Evolutionary conservation across 2,888 invertebrate genomes (phyloP), one percentile per base, ranked within the genome.

Genomic region (Tetheella fluctuosa): DNA sequence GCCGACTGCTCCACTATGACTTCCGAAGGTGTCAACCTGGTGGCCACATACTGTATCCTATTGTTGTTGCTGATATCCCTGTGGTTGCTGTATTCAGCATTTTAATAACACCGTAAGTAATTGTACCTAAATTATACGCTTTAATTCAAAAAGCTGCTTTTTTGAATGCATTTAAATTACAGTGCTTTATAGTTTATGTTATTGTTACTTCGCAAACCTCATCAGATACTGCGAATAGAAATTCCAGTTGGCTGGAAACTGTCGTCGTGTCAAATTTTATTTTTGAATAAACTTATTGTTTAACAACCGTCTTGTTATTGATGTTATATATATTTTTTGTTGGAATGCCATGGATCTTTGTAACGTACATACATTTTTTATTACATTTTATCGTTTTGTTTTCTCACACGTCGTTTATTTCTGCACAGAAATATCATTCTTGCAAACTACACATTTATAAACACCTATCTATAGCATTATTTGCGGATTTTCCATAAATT

Each of bases 41-140:
- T 95, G 67, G 94, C 95, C 59, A 96, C 96, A 57, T 96, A 96
- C 81, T 87, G 94, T 78, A 95, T 96, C 74, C 88, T 96, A 65
- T 91, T 95, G 60, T 80, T 95, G 52, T 87, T 96, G 39, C 87
- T 96, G 54, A 86, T 95, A 53, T 92, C 95, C 5, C 85, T 96
- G 57, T 96, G 95, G 94, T 83, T 95, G 59, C 84, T 96, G 37
- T 96, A 96, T 74, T 94, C 95, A 4, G 95, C 95, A 53, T 87
- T 95, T 69, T 91, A 91, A 37, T 37, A 39, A 84, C 68, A 68
- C 62, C 55, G 86, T 86, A 68, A 86, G 85, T 83, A 69, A 28
- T 70, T 56, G 57, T 55, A 61, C 66, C 52, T 60, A 59, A 57
- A 52, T 58, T 23, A 55, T 54, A 58, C 20, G 42, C 62, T 48